A percentile compares a stretch with the other conserved stretches of the same genome.
phyloP scores from a whole-genome alignment of 2,113 vertebrate genomes.

The Pachyramphus minor region DNA sequence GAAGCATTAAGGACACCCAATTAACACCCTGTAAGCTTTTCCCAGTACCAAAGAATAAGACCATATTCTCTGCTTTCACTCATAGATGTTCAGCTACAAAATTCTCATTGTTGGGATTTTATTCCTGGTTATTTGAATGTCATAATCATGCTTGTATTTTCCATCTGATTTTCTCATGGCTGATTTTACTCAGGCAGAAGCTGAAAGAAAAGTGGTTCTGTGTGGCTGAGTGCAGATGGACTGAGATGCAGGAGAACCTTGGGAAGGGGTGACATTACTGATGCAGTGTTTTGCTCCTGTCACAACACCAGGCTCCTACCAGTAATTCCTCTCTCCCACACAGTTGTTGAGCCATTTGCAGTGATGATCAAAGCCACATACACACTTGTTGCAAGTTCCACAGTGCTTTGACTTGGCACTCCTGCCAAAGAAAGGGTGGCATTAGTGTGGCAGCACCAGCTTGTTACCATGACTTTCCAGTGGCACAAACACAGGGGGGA shows the following conservation, averaged over 20 bases:
- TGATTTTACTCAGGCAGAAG: not conserved
- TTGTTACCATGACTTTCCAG: not conserved
- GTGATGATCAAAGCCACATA: slow-evolving; percentile 95
- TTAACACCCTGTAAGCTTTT: not conserved
- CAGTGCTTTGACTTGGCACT: slow-evolving; percentile 94
- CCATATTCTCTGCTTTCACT: not conserved
- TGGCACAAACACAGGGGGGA: not conserved
- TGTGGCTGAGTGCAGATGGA: not conserved
- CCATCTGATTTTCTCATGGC: not conserved
- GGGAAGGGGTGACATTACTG: not conserved
- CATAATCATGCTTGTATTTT: not conserved
- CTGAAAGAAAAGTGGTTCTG: not conserved
- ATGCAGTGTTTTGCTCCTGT: not conserved
- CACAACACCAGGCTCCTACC: slow-evolving; percentile 64
- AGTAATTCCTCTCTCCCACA: slow-evolving; percentile 95
- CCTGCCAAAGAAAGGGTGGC: slow-evolving; percentile 67
- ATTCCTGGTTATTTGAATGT: not conserved
- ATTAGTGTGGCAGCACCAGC: not conserved
- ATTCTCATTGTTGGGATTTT: not conserved
- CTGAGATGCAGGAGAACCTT: not conserved
- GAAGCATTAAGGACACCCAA: not conserved
- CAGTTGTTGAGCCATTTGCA: slow-evolving; percentile 99
- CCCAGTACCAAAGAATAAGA: not conserved
- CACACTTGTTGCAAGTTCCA: slow-evolving; percentile 95
- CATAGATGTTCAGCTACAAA: not conserved